phyloP scores from a whole-genome alignment of 2,888 invertebrate species.

The Brachyptera putata region DNA sequence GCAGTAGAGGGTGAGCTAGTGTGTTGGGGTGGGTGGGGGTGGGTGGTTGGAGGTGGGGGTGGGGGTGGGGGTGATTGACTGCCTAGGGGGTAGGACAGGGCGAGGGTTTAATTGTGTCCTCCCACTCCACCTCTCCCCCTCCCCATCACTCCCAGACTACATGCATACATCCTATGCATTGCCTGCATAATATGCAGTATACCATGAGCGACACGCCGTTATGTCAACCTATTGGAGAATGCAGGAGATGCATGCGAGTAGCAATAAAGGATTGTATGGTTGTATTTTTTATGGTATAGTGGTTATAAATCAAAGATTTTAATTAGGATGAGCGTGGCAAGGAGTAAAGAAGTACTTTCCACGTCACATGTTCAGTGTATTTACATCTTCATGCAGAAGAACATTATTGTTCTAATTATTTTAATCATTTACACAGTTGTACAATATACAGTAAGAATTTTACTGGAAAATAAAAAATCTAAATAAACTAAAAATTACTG shows the following conservation, averaged over 20 bases:
- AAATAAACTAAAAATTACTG: no score
- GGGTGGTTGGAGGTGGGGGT: background rate
- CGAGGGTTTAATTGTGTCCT: constrained; percentile 15
- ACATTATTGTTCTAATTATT: no score
- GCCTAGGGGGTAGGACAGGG: background rate
- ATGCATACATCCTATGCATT: background rate
- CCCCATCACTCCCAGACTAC: background rate
- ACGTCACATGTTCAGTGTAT: no score
- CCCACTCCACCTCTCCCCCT: no score
- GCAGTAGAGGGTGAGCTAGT: background rate
- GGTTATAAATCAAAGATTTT: no score
- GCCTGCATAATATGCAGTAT: constrained; percentile 4
- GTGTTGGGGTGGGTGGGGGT: background rate
- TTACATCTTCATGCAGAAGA: no score
- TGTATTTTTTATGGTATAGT: background rate
- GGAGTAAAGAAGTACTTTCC: no score
- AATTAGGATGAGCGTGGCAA: no score
- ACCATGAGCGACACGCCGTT: background rate
- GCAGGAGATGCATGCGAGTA: background rate
- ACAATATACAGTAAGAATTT: no score
- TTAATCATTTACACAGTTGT: no score
- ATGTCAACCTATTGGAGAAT: background rate
- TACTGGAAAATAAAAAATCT: no score
- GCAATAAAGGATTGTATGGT: background rate
- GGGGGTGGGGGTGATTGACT: constrained; percentile 6